A percentile compares a stretch with the other conserved stretches of the same genome.
Evolutionary conservation across 1,140 invertebrate species (phyloP).

Genomic region (Micrasema minimum): DNA sequence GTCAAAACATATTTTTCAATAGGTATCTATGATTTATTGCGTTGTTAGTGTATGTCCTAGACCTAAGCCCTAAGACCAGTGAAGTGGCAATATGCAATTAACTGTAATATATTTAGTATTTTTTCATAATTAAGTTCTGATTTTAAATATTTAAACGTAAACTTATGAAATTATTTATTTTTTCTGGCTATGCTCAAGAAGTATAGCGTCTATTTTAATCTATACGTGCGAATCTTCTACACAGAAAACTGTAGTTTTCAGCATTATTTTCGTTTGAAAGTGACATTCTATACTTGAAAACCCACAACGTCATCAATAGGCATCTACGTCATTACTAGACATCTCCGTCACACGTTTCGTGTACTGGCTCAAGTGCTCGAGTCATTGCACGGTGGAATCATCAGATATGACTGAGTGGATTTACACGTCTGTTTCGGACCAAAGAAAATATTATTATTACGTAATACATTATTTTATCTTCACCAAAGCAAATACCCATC

Average conservation of each 20-base stretch:
- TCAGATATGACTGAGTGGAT: conserved; percentile 33
- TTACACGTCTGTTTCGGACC: conserved; percentile 15
- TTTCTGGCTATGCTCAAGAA: background rate
- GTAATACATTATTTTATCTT: conserved; percentile 3
- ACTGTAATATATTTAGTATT: no score
- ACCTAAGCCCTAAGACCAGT: background rate
- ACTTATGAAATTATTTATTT: background rate
- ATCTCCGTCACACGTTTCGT: no score
- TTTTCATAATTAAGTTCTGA: no score
- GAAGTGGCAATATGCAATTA: no score
- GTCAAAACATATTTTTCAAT: background rate
- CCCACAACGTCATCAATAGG: conserved; percentile 1
- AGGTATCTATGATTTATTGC: background rate
- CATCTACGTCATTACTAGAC: no score
- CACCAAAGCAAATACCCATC: background rate
- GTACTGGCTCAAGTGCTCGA: no score
- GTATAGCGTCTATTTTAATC: background rate
- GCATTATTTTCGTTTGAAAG: conserved; percentile 8
- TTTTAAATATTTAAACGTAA: no score
- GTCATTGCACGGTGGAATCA: conserved; percentile 12
- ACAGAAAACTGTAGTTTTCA: conserved; percentile 26
- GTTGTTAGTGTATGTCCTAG: background rate
- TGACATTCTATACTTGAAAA: conserved; percentile 3
- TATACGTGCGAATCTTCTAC: background rate
- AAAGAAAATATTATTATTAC: background rate